Evolutionary conservation across 2,888 invertebrate genomes (phyloP), one percentile per base, ranked within the genome.

Genomic region (Thera obeliscata): DNA sequence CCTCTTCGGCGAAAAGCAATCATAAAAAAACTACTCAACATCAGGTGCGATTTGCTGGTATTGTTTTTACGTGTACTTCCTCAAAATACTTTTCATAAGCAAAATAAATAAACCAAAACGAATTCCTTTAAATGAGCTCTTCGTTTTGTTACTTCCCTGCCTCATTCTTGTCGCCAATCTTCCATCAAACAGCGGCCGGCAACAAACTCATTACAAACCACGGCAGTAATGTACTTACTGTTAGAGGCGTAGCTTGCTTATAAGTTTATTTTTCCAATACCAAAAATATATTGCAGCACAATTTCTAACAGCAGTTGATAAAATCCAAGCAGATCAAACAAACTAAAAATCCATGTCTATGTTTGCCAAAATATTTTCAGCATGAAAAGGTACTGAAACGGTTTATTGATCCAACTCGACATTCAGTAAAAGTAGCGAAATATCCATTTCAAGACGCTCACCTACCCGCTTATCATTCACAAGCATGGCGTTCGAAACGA

Each of bases 1-100:
- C 58, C 98, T 93, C 61, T 94, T 95, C 0, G 99, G 99, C 36
- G 95, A n/a, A n/a, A n/a, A n/a, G n/a, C n/a, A 22, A 22, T 22
- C 22, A 1, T 22, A 22, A 22, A 22, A n/a, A 22, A 22, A 22
- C 22, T 22, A 22, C 22, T 22, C 22, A 22, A 22, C 22, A 22
- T 22, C 22, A 22, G 22, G 22, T 22, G 22, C 22, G 22, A 22
- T 22, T 22, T 22, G 22, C 1, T 22, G 22, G 22, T 22, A 22
- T 22, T 1, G 22, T 22, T 22, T 22, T 22, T 22, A 22, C 22
- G 22, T 22, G 22, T 22, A 22, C 1, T 22, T 22, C 22, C 22
- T 22, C 22, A 22, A 22, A 41, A 41, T 7, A 7, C 41, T 41
- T 41, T 7, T 41, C 41, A 41, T 5, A 41, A 41, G 5, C 41